Evolutionary conservation across 2,888 invertebrate genomes (phyloP).

Genomic region (Torymus texanus): DNA sequence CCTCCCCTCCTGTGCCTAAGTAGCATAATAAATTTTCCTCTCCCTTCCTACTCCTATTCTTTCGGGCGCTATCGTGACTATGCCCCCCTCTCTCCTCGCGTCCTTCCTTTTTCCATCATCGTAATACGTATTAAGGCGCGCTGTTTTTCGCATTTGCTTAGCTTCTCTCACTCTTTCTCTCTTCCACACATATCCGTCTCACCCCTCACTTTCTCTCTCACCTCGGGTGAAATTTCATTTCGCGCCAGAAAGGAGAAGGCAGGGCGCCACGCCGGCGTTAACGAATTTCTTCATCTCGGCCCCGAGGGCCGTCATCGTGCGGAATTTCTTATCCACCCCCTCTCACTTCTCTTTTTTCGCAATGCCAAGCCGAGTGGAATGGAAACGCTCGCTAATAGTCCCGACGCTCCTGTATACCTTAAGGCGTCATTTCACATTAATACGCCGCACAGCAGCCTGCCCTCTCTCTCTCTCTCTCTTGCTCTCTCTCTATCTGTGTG

Average conservation of each 20-base stretch:
- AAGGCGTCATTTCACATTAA: conserved; percentile 45
- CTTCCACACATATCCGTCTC: too few relatives aligned
- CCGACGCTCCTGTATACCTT: conserved; percentile 25
- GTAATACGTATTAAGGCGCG: conserved; percentile 6
- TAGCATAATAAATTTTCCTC: too few relatives aligned
- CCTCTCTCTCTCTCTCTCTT: background rate
- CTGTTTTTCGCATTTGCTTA: conserved; percentile 8
- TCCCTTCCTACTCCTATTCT: background rate
- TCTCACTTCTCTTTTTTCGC: background rate
- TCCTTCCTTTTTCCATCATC: background rate
- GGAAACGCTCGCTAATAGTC: conserved; percentile 28
- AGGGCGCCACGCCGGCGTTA: background rate
- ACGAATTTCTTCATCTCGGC: conserved; percentile 26
- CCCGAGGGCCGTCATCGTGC: background rate
- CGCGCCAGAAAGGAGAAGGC: background rate
- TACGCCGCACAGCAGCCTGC: conserved; percentile 5
- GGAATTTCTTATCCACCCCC: too few relatives aligned
- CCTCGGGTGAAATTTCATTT: conserved; percentile 3
- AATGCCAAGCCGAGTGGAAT: background rate
- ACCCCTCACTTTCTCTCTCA: background rate
- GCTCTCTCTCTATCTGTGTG: too few relatives aligned
- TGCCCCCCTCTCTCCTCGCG: background rate
- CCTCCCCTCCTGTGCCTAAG: too few relatives aligned
- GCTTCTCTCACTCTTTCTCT: background rate
- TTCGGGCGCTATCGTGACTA: background rate